phyloP scores from a whole-genome alignment of 2,888 invertebrate genomes.

The Parascotia fuliginaria region DNA sequence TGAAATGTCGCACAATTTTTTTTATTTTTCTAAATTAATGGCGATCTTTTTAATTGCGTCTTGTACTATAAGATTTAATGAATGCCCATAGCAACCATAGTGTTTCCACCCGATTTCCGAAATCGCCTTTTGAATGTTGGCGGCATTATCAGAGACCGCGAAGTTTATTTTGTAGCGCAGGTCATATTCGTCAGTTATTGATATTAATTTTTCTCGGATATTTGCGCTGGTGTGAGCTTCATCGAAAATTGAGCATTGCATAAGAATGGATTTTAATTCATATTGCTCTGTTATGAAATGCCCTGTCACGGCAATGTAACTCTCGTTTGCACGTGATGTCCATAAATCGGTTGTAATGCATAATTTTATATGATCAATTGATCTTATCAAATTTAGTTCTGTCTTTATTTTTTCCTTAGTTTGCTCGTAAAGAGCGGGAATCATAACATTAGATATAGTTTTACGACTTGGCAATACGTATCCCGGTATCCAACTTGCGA shows the following conservation, averaged over 20 bases:
- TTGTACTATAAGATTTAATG: conserved; percentile 36
- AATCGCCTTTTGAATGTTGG: conserved; percentile 13
- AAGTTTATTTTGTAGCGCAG: conserved; percentile 15
- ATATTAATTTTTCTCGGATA: neutral
- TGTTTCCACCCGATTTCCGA: conserved; percentile 28
- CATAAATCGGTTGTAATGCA: conserved; percentile 2
- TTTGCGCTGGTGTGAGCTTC: conserved; percentile 1
- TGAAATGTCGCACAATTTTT: conserved; percentile 26
- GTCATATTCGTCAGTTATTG: neutral
- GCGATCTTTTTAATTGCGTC: conserved; percentile 12
- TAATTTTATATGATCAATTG: no score
- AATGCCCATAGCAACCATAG: conserved; percentile 39
- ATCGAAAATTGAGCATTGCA: conserved; percentile 1
- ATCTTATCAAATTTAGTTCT: no score
- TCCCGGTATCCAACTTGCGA: neutral
- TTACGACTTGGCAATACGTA: neutral
- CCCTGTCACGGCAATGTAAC: neutral
- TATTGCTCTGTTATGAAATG: neutral
- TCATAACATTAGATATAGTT: neutral
- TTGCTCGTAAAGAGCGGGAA: neutral
- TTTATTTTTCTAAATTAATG: conserved; percentile 29
- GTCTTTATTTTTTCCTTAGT: no score
- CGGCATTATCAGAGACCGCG: conserved; percentile 16
- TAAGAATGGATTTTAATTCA: neutral
- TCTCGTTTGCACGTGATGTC: neutral